Evolutionary conservation across 2,797 vertebrate species (phyloP).

Genomic region (Okamejei kenojei): DNA sequence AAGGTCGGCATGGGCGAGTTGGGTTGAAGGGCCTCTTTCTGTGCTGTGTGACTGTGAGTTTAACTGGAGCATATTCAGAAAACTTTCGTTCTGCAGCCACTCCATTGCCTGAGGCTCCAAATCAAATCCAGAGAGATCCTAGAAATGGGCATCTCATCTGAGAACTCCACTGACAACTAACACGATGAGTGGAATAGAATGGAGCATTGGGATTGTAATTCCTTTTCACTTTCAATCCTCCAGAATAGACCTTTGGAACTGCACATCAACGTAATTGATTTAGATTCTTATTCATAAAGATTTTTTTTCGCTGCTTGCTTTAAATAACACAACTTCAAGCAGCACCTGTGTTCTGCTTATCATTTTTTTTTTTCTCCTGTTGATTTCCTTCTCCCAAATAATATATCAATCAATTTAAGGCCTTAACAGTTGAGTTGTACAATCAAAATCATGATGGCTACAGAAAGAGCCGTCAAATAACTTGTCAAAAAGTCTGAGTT

Average conservation of each 20-base stretch:
- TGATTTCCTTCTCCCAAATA: slow-evolving; percentile 1
- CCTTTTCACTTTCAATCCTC: neutral
- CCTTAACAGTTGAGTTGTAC: neutral
- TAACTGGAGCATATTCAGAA: no score
- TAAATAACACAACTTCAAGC: neutral
- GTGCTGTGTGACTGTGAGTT: no score
- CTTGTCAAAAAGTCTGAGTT: neutral
- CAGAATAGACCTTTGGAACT: neutral
- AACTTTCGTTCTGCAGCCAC: no score
- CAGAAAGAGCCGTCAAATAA: slow-evolving; percentile 21
- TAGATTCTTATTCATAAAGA: neutral
- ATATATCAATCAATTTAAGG: slow-evolving; percentile 21
- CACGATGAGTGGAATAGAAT: neutral
- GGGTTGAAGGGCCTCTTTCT: no score
- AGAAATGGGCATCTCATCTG: neutral
- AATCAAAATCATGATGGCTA: neutral
- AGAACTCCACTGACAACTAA: neutral
- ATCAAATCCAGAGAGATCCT: no score
- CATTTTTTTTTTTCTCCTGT: neutral
- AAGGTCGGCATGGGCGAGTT: no score
- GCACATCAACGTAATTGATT: neutral
- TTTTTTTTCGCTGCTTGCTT: neutral
- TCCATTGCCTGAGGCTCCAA: no score
- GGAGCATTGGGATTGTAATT: neutral
- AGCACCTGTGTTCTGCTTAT: neutral